Evolutionary conservation across 2,113 vertebrate genomes (phyloP), one percentile per base, ranked within the genome.

Genomic region (Tragelaphus strepsiceros): DNA sequence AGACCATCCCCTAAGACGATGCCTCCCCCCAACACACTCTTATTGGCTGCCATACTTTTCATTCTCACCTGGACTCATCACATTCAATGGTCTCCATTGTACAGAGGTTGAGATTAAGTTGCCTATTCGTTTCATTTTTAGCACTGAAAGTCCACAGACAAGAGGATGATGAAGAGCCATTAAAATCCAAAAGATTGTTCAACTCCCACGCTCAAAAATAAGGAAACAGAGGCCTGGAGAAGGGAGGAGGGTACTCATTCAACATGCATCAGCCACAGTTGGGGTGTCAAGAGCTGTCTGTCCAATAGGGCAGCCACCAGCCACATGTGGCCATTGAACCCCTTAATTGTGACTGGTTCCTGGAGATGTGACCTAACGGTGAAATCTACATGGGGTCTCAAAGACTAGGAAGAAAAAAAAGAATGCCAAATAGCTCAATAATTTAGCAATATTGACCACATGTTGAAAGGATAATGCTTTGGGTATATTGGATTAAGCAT

Each of bases 201-300:
- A 32, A 15, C 30, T 49, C 1, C 10, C 6, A 11, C 13, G 17
- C 3, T 49, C 22, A 51, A 35, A 59, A 30, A n/a, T n/a, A 54
- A 81, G 59, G 15, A 94, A 43, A 14, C 32, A 17, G 24, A 58
- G 51, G 30, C 19, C 88, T 30, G 7, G 77, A 64, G 81, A 56
- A 7, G 15, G 11, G 19, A n/a, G n/a, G 12, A 1, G 49, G 14
- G 7, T 24, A 35, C 15, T 88, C 19, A 2, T 46, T 58, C 84
- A 21, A 6, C 7, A 5, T 0, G 30, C 24, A 58, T 30, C 17
- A 10, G 54, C 1, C 0, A 30, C 0, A 7, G 53, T 0, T 28
- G 6, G 19, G 16, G 10, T 1, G 7, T 19, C 82, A 53, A 64
- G 53, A 46, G 54, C 9, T 17, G 4, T 11, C 2, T 46, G 7